Conservation (phyloP, 2,797 vertebrate species). For the Protosalanx chinensis region DNA sequence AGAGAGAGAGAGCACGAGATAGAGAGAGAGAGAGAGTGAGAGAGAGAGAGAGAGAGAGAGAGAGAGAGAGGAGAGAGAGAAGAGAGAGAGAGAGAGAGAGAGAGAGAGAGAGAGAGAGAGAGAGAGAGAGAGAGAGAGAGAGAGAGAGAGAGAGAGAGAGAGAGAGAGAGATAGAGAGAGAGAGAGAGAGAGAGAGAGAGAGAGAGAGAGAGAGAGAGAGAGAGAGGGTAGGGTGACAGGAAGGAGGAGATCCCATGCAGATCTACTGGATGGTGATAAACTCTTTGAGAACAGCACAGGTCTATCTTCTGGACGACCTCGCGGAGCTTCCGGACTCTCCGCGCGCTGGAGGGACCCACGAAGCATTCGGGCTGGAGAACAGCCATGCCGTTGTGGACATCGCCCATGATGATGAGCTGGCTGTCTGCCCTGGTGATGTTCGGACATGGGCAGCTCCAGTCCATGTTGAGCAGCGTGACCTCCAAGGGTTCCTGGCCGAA, state of each 20-base stretch:
- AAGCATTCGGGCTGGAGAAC: slow-evolving; percentile 92
- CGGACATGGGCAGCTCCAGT: slow-evolving; percentile 95
- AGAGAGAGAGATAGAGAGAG: neutral
- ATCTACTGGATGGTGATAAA: slow-evolving; percentile 79
- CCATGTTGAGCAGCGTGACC: slow-evolving; percentile 91
- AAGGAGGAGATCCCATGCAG: no score
- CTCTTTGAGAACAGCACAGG: slow-evolving; percentile 92
- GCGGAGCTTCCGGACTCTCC: slow-evolving; percentile 85
- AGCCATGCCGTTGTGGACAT: slow-evolving; percentile 94
- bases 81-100: no score
- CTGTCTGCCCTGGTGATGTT: slow-evolving; percentile 83
- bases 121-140: no score
- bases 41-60: no score
- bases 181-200: slow-evolving; percentile 1
- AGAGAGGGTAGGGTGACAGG: neutral
- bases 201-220: slow-evolving; percentile 12
- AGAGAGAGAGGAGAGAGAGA: no score
- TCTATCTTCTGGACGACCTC: slow-evolving; percentile 93
- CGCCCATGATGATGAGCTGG: slow-evolving; percentile 95
- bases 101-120: no score
- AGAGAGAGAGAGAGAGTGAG: no score
- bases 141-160: no score
- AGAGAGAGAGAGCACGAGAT: no score
- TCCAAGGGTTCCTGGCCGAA: slow-evolving; percentile 90
- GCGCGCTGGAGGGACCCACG: slow-evolving; percentile 81